Conservation (phyloP, 2,797 vertebrate genomes). For the Rallus crepitans region DNA sequence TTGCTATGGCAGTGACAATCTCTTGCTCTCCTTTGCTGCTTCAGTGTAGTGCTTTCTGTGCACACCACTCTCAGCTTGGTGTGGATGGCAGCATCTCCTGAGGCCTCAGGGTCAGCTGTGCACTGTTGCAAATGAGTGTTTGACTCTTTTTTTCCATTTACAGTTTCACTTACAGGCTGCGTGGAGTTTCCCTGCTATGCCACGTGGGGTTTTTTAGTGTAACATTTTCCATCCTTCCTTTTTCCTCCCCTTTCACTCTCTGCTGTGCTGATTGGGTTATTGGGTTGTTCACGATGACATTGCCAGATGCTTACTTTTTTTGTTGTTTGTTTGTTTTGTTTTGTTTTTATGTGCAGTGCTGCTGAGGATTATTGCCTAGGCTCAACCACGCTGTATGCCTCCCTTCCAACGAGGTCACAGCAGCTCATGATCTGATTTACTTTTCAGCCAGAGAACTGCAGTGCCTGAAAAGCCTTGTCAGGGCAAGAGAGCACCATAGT, state of each 20-base stretch:
- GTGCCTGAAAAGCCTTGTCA: background rate
- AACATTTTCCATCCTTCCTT: constrained; percentile 38
- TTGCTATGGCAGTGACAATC: background rate
- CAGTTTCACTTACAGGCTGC: constrained; percentile 20
- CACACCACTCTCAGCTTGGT: background rate
- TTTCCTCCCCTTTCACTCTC: background rate
- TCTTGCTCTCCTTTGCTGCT: background rate
- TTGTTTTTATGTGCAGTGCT: background rate
- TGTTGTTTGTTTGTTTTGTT: background rate
- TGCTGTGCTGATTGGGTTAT: constrained; percentile 25
- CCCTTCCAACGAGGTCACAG: background rate
- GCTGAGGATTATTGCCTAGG: constrained; percentile 42
- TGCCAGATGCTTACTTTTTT: constrained; percentile 16
- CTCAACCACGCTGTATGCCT: background rate
- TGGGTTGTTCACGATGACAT: background rate
- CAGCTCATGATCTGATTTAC: constrained; percentile 54
- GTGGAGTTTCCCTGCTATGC: constrained; percentile 2
- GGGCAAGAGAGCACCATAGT: background rate
- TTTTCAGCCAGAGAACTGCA: constrained; percentile 8
- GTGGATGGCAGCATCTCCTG: background rate
- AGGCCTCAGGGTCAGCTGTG: background rate
- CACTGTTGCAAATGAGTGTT: background rate
- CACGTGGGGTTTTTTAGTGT: constrained; percentile 59
- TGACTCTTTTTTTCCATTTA: constrained; percentile 47
- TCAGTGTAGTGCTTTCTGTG: background rate